Evolutionary conservation across 2,113 vertebrate species (phyloP).

Genomic region (Lethenteron camtschaticum): DNA sequence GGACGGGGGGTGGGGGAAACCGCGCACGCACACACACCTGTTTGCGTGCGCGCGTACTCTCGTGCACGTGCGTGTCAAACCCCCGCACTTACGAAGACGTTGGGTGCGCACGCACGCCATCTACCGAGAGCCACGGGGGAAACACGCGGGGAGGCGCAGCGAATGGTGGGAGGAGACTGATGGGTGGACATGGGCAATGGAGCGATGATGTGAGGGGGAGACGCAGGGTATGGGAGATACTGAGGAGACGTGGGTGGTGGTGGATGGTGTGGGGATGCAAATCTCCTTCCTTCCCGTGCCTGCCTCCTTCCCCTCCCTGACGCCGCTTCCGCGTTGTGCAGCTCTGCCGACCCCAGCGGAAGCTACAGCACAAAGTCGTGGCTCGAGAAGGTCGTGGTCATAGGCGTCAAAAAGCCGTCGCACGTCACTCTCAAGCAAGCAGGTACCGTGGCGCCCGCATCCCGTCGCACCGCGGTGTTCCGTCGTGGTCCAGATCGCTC

Average conservation of each 20-base stretch:
- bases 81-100: not conserved
- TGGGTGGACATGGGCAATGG: not conserved
- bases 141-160: no score
- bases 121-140: no score
- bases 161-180: no score
- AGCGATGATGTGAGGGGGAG: not conserved
- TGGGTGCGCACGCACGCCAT: no score
- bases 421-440: slow-evolving; percentile 25
- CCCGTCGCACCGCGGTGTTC: no score
- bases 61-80: not conserved
- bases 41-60: not conserved
- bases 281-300: not conserved
- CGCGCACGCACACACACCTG: not conserved
- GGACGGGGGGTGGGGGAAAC: not conserved
- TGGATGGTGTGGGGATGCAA: not conserved
- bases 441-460: slow-evolving; percentile 22
- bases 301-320: not conserved
- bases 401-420: slow-evolving; percentile 39
- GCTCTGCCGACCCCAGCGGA: slow-evolving; percentile 31
- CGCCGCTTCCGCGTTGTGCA: slow-evolving; percentile 13
- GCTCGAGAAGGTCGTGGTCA: slow-evolving; percentile 46
- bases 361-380: slow-evolving; percentile 35
- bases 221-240: not conserved
- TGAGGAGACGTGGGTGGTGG: not conserved
- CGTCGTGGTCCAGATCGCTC: no score